Evolutionary conservation across 92 coral and sea anemone genomes (phyloP).

Genomic region (Porites rus): DNA sequence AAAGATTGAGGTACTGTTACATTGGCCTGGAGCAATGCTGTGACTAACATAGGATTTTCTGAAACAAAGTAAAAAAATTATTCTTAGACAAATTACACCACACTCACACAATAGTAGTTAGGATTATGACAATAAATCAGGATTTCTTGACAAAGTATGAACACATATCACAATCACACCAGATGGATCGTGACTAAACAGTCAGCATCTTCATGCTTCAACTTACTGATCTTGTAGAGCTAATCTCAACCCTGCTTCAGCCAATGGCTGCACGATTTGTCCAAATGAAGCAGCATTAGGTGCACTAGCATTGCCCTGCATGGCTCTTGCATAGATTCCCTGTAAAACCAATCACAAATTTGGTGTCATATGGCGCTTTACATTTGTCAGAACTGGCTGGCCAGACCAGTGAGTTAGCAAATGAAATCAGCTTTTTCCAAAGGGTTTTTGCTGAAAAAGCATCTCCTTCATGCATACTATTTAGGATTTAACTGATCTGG

Average conservation of each 20-base stretch:
- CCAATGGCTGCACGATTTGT: constrained; percentile 74
- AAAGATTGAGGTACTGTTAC: constrained; percentile 27
- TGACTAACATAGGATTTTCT: neutral
- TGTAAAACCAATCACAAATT: constrained; percentile 14
- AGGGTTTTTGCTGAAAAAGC: no score
- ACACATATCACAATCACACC: no score
- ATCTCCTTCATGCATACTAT: no score
- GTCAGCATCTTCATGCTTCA: neutral
- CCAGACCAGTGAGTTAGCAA: no score
- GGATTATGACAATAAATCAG: neutral
- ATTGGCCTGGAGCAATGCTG: neutral
- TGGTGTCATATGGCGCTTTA: no score
- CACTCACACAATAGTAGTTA: neutral
- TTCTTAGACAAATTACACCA: neutral
- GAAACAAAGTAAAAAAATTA: neutral
- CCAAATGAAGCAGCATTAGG: constrained; percentile 77
- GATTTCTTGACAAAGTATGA: neutral
- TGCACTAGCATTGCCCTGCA: constrained; percentile 98
- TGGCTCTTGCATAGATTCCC: constrained; percentile 90
- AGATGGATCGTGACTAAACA: neutral
- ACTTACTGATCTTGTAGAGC: constrained; percentile 36
- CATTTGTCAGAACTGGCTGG: no score
- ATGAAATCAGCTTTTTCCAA: no score
- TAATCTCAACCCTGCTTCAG: constrained; percentile 73
- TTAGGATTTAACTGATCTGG: no score